Conservation (phyloP, 2,888 invertebrate genomes). For the Luperina nickerlii region DNA sequence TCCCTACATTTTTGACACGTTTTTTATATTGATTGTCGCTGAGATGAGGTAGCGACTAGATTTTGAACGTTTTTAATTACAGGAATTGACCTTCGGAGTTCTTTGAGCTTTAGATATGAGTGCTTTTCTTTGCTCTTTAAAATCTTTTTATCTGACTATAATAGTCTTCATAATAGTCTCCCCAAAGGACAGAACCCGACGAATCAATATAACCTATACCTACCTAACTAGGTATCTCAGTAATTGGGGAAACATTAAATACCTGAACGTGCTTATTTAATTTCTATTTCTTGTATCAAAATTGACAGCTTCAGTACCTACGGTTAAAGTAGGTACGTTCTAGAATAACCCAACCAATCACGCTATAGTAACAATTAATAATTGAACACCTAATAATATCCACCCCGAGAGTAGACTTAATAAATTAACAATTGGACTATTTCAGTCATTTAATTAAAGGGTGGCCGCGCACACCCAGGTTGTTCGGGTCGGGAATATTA, state of each 20-base stretch:
- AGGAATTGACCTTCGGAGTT: not conserved
- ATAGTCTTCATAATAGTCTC: not conserved
- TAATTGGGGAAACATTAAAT: not conserved
- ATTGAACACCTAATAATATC: slow-evolving; percentile 76
- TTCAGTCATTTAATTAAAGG: slow-evolving; percentile 89
- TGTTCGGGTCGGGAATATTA: slow-evolving; percentile 88
- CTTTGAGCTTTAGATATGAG: not conserved
- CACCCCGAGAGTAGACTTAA: slow-evolving; percentile 74
- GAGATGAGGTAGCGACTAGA: not conserved
- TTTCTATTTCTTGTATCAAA: not conserved
- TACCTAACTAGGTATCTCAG: not conserved
- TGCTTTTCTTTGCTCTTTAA: not conserved
- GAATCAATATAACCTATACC: not conserved
- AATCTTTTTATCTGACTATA: not conserved
- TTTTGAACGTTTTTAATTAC: not conserved
- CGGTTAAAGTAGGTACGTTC: not conserved
- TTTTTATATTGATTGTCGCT: not conserved
- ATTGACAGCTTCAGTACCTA: not conserved
- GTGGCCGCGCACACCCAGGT: slow-evolving; percentile 82
- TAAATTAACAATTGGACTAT: slow-evolving; percentile 88
- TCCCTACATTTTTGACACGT: not conserved
- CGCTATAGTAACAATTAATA: slow-evolving; percentile 66
- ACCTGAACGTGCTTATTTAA: not conserved
- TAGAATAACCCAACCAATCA: slow-evolving; percentile 30
- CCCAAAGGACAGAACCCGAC: not conserved